Conservation (phyloP, 2,797 vertebrate species). For the Pogonophryne albipinna region DNA sequence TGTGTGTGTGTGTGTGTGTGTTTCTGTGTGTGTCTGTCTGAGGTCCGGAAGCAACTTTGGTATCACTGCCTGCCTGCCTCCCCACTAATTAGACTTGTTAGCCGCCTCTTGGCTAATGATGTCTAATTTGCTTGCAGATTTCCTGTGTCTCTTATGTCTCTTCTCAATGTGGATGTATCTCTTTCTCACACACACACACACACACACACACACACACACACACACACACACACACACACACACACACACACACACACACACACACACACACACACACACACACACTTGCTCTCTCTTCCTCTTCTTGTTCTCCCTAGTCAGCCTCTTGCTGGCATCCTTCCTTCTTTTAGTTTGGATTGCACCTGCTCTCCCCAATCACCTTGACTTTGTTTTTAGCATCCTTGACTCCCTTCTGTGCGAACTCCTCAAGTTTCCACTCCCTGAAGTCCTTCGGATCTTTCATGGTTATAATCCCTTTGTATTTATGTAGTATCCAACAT, state of each 20-base stretch:
- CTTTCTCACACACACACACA: conserved; percentile 18
- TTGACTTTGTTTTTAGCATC: conserved; percentile 61
- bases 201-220: conserved; percentile 11
- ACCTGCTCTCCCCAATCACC: conserved; percentile 58
- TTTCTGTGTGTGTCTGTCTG: conserved; percentile 44
- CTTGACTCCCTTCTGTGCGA: conserved; percentile 42
- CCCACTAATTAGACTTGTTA: conserved; percentile 80
- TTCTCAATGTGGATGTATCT: conserved; percentile 62
- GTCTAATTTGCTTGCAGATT: conserved; percentile 81
- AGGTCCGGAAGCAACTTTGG: conserved; percentile 71
- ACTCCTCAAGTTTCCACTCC: conserved; percentile 27
- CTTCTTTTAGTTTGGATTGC: conserved; percentile 34
- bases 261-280: conserved; percentile 8
- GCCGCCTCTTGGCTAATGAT: conserved; percentile 77
- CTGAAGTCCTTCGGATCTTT: not conserved
- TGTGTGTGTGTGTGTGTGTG: conserved; percentile 45
- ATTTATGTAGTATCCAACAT: not conserved
- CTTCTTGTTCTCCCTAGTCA: conserved; percentile 42
- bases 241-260: conserved; percentile 15
- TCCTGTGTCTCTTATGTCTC: conserved; percentile 68
- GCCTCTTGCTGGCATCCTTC: conserved; percentile 44
- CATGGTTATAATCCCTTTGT: not conserved
- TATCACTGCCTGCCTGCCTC: conserved; percentile 72
- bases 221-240: conserved; percentile 20
- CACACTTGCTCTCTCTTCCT: conserved; percentile 30